Percentiles rank a stretch among this genome's conserved stretches.
Evolutionary conservation across 2,113 vertebrate genomes (phyloP).

Genomic region (Poeciliopsis retropinna): DNA sequence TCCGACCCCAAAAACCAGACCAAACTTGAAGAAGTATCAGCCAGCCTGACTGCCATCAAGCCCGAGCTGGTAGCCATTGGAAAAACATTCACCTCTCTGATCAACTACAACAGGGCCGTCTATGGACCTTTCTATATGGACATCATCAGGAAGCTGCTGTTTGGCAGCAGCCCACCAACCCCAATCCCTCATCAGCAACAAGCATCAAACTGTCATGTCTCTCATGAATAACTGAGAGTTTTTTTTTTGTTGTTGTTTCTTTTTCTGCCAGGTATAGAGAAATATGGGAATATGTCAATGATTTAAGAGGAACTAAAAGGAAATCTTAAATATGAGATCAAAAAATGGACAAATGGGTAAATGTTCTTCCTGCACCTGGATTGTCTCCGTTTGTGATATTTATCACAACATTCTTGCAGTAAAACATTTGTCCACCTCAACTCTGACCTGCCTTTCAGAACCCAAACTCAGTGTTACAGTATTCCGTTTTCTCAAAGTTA

Average conservation of each 20-base stretch:
- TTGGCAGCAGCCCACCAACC: conserved; percentile 61
- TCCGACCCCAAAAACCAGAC: conserved; percentile 76
- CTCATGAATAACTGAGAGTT: conserved; percentile 46
- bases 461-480: not conserved
- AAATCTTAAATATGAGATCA: not conserved
- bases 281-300: not conserved
- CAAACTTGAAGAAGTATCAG: conserved; percentile 81
- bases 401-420: not conserved
- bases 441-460: not conserved
- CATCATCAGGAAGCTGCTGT: conserved; percentile 90
- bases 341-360: not conserved
- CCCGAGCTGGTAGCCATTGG: conserved; percentile 83
- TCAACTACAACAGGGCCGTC: conserved; percentile 91
- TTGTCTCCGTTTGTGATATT: not conserved
- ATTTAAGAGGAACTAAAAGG: not conserved
- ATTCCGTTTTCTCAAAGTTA: not conserved
- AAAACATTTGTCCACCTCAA: not conserved
- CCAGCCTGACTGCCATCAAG: conserved; percentile 86
- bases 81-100: conserved; percentile 83
- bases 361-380: not conserved
- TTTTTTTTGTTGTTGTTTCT: conserved; percentile 2
- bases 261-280: conserved; percentile 7
- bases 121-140: conserved; percentile 92
- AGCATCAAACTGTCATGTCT: conserved; percentile 27
- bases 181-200: conserved; percentile 54